phyloP scores from a whole-genome alignment of 2,888 invertebrate species.

The Drosophila buzzatii region DNA sequence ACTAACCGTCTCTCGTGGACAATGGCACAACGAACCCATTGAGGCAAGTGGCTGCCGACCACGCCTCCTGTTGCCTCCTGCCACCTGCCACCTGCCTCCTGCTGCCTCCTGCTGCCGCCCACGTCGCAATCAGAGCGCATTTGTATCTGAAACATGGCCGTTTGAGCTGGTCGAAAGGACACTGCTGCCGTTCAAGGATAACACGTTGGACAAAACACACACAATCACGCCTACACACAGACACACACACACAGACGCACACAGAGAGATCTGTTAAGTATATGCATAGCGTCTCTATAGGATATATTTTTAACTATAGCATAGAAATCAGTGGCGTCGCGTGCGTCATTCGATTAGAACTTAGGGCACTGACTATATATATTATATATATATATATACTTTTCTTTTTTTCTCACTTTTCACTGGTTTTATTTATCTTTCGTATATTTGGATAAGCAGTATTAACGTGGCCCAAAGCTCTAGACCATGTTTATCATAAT shows the following conservation, averaged over 20 bases:
- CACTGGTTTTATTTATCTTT: conserved; percentile 57
- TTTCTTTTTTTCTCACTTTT: conserved; percentile 38
- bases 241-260: not conserved
- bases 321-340: conserved; percentile 49
- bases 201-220: conserved; percentile 33
- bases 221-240: conserved; percentile 14
- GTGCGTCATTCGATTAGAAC: conserved; percentile 79
- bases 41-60: conserved; percentile 49
- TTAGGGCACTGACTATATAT: conserved; percentile 42
- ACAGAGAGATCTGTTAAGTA: conserved; percentile 8
- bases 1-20: not conserved
- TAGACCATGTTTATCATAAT: conserved; percentile 61
- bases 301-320: conserved; percentile 42
- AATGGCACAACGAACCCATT: conserved; percentile 69
- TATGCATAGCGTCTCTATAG: conserved; percentile 17
- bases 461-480: conserved; percentile 33
- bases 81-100: not conserved
- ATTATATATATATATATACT: conserved; percentile 4
- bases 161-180: conserved; percentile 45
- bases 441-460: conserved; percentile 58
- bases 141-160: conserved; percentile 50
- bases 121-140: conserved; percentile 67
- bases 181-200: conserved; percentile 62
- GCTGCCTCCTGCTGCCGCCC: not conserved
- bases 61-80: not conserved